Percentiles rank a stretch among this genome's conserved stretches.
Conservation (phyloP, 2,113 vertebrate species). For the Vulpes lagopus region DNA sequence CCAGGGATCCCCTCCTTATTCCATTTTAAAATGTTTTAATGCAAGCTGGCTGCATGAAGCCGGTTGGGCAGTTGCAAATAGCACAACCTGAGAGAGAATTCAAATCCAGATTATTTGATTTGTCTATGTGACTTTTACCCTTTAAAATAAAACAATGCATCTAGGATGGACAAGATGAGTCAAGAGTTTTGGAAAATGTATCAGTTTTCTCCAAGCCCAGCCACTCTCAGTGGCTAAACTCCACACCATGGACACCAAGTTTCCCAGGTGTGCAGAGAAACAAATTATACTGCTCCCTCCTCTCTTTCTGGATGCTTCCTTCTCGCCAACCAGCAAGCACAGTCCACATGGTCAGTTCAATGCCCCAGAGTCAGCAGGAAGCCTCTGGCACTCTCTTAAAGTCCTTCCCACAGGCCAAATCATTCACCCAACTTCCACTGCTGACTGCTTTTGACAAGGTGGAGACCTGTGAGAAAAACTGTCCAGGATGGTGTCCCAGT, state of each 20-base stretch:
- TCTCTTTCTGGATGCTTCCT: neutral
- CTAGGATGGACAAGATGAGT: neutral
- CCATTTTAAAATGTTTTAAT: neutral
- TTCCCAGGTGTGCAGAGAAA: neutral
- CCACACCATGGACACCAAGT: neutral
- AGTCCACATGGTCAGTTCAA: neutral
- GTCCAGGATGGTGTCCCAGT: slow-evolving; percentile 6
- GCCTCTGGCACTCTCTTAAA: slow-evolving; percentile 32
- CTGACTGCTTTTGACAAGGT: slow-evolving; percentile 56
- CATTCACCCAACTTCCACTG: slow-evolving; percentile 12
- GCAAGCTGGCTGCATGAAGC: neutral
- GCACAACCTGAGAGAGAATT: slow-evolving; percentile 12
- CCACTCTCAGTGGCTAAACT: neutral
- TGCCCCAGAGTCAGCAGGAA: neutral
- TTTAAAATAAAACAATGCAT: slow-evolving; percentile 30
- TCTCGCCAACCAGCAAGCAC: neutral
- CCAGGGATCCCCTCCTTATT: neutral
- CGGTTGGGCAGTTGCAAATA: neutral
- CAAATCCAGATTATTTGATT: neutral
- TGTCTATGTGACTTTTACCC: neutral
- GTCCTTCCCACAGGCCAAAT: slow-evolving; percentile 51
- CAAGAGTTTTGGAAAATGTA: slow-evolving; percentile 16
- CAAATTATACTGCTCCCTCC: neutral
- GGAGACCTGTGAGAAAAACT: slow-evolving; percentile 39
- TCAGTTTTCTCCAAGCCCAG: neutral